phyloP scores from a whole-genome alignment of 2,797 vertebrate species.

The Sandelia bainsii region DNA sequence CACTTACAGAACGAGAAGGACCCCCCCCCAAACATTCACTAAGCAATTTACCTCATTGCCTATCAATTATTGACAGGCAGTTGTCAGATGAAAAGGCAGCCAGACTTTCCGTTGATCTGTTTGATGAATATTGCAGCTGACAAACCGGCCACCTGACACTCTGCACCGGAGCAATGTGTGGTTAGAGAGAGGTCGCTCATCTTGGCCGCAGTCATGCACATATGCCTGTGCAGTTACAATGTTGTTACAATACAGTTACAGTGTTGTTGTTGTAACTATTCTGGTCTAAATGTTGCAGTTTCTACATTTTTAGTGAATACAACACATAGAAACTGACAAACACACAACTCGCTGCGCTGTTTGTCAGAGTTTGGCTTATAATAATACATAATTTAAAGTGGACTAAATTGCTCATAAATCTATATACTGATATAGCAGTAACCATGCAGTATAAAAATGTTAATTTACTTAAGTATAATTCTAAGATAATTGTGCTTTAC shows the following conservation, averaged over 20 bases:
- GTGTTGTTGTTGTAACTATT: slow-evolving; percentile 3
- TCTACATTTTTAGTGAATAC: slow-evolving; percentile 27
- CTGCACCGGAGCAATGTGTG: slow-evolving; percentile 62
- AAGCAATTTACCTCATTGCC: slow-evolving; percentile 68
- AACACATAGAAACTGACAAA: no score
- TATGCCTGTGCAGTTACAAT: slow-evolving; percentile 4
- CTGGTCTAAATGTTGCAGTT: slow-evolving; percentile 27
- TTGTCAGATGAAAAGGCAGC: slow-evolving; percentile 77
- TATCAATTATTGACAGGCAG: slow-evolving; percentile 77
- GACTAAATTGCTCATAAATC: no score
- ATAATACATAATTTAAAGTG: not conserved
- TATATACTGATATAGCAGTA: no score
- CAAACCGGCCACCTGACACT: slow-evolving; percentile 80
- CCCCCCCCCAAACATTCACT: slow-evolving; percentile 51
- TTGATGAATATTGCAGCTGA: slow-evolving; percentile 84
- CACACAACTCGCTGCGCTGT: slow-evolving; percentile 1
- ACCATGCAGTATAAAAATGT: not conserved
- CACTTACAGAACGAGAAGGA: slow-evolving; percentile 71
- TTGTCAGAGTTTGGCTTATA: not conserved
- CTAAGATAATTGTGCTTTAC: no score
- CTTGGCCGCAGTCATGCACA: slow-evolving; percentile 40
- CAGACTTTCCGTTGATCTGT: slow-evolving; percentile 83
- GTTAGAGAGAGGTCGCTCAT: slow-evolving; percentile 62
- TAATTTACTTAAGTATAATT: not conserved
- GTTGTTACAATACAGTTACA: not conserved